A percentile compares a stretch with the other conserved stretches of the same genome.
Evolutionary conservation across 2,888 invertebrate genomes (phyloP).

Genomic region (Mythimna pallens): DNA sequence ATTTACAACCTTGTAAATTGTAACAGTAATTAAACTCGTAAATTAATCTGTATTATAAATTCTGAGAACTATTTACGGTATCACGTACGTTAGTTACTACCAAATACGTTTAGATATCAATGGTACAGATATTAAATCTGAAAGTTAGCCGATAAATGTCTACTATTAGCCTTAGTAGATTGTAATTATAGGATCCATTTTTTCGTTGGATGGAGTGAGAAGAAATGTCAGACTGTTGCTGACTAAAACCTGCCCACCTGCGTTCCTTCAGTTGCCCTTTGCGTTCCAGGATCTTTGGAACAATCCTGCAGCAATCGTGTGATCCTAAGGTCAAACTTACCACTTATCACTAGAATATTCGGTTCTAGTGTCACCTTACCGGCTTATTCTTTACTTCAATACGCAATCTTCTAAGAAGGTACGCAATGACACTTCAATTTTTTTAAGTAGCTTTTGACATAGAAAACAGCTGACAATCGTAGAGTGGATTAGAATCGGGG

Average conservation of each 20-base stretch:
- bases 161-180: not conserved
- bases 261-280: no score
- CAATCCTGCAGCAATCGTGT: not conserved
- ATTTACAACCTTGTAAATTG: constrained; percentile 45
- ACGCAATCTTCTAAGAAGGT: constrained; percentile 26
- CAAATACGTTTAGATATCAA: constrained; percentile 16
- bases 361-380: not conserved
- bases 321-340: constrained; percentile 1
- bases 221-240: no score
- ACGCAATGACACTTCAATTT: constrained; percentile 26
- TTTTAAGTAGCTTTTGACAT: constrained; percentile 53
- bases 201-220: no score
- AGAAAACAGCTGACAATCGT: constrained; percentile 43
- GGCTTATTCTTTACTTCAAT: not conserved
- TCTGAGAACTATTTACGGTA: constrained; percentile 22
- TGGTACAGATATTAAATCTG: not conserved
- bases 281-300: no score
- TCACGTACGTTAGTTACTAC: constrained; percentile 15
- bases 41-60: constrained; percentile 47
- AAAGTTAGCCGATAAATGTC: constrained; percentile 9
- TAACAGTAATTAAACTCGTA: constrained; percentile 44
- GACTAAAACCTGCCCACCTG: no score
- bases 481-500: constrained; percentile 48
- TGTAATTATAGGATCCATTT: no score
- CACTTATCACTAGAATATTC: constrained; percentile 5